Conservation (phyloP, 2,113 vertebrate genomes). For the Cyanoliseus patagonus region DNA sequence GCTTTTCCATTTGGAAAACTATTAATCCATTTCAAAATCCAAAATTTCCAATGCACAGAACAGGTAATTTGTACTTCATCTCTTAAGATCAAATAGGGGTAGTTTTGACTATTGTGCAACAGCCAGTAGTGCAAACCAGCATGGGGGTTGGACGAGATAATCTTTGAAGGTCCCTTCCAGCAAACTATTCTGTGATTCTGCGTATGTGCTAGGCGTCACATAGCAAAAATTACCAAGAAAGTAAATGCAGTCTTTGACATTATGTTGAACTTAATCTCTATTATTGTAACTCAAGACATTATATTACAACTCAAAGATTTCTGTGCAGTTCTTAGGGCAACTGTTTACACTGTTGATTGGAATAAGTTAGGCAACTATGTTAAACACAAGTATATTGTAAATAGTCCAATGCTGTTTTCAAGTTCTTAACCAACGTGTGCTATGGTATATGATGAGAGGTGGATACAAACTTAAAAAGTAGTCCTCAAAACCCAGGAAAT, state of each 20-base stretch:
- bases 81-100: neutral
- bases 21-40: neutral
- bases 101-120: neutral
- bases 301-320: neutral
- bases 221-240: neutral
- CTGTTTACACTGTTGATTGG: neutral
- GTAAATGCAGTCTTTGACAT: too few relatives aligned
- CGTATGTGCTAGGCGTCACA: accelerated
- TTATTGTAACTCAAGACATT: neutral
- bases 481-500: neutral
- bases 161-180: neutral
- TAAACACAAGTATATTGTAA: neutral
- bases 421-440: neutral
- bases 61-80: neutral
- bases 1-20: neutral
- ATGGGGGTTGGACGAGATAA: neutral
- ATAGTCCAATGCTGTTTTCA: neutral
- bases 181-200: neutral
- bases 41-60: neutral
- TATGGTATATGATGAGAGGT: neutral
- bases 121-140: neutral
- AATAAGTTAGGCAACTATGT: accelerated
- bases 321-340: neutral
- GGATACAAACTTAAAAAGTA: neutral
- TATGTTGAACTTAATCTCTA: neutral